Evolutionary conservation across 2,113 vertebrate species (phyloP).

Genomic region (Meleagris gallopavo): DNA sequence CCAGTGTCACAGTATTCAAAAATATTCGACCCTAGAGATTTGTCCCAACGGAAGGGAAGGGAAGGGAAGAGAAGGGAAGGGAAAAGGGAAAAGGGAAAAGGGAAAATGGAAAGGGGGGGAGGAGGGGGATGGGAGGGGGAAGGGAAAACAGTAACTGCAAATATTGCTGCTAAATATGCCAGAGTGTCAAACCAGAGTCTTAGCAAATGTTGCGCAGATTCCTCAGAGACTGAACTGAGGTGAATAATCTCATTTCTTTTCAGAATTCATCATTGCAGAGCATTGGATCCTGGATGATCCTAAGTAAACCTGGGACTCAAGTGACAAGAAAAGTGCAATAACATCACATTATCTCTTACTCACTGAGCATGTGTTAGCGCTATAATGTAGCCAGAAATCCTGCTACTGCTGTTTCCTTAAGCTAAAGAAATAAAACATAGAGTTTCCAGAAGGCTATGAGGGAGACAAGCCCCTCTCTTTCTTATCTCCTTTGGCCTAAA

Average conservation of each 20-base stretch:
- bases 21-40: no score
- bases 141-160: neutral
- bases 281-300: neutral
- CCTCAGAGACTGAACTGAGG: accelerated
- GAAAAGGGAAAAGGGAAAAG: no score
- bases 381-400: neutral
- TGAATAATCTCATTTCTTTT: neutral
- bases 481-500: neutral
- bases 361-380: neutral
- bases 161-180: neutral
- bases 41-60: no score
- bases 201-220: neutral
- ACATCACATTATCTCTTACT: neutral
- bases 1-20: no score
- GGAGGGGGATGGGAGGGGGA: neutral
- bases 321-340: neutral
- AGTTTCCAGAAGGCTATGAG: neutral
- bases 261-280: neutral
- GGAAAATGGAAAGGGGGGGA: no score
- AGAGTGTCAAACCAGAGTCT: neutral
- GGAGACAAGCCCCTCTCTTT: neutral
- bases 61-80: no score
- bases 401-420: neutral
- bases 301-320: neutral
- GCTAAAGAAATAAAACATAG: neutral